phyloP scores from a whole-genome alignment of 1,140 invertebrate species.

The Nylanderia fulva region DNA sequence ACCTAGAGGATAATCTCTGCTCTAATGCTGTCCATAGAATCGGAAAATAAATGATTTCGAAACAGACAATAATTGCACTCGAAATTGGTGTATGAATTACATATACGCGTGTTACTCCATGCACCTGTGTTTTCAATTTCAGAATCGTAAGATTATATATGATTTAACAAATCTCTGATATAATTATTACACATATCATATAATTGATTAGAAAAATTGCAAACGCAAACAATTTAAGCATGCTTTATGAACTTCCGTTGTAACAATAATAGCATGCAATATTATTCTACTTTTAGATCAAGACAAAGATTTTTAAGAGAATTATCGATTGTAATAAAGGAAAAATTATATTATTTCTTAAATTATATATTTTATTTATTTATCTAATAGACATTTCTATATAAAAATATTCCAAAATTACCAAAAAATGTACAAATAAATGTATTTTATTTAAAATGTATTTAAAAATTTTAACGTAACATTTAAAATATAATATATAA shows the following conservation, averaged over 20 bases:
- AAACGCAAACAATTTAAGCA: background rate
- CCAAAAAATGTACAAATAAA: background rate
- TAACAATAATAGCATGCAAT: background rate
- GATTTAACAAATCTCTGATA: background rate
- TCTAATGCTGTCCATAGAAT: slow-evolving; percentile 37
- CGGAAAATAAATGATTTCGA: background rate
- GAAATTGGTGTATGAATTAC: slow-evolving; percentile 41
- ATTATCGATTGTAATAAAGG: background rate
- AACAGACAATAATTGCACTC: background rate
- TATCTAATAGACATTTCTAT: background rate
- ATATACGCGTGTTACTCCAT: slow-evolving; percentile 37
- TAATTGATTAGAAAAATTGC: background rate
- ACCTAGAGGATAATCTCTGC: background rate
- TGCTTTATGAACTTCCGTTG: background rate
- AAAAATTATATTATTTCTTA: background rate
- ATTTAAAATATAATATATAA: too few species aligned
- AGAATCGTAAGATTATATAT: background rate
- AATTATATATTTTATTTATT: background rate
- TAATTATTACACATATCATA: too few species aligned
- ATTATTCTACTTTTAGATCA: background rate
- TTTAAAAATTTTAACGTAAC: background rate
- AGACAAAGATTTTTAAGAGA: background rate
- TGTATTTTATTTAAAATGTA: background rate
- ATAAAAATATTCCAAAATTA: background rate
- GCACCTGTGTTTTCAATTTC: slow-evolving; percentile 11